phyloP scores from a whole-genome alignment of 2,113 vertebrate genomes.

The Orthonyx spaldingii region DNA sequence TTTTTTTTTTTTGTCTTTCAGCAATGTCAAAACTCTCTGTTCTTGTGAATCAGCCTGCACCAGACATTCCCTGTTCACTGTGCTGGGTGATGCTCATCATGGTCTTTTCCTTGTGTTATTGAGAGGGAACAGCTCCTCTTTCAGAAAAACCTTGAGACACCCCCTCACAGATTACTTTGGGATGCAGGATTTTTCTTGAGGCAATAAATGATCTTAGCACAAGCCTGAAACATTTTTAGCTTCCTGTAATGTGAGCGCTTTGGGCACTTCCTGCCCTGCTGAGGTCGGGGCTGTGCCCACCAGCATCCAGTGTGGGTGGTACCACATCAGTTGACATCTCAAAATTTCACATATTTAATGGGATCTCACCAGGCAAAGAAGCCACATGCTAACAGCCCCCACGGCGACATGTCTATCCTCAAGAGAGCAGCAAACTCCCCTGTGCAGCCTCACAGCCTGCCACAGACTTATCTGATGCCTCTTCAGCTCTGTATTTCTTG shows the following conservation, averaged over 20 bases:
- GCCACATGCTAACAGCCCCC: background rate
- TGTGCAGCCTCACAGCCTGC: background rate
- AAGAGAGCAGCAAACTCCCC: background rate
- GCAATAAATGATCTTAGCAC: background rate
- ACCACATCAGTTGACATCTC: background rate
- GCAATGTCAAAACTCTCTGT: background rate
- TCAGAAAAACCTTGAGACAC: background rate
- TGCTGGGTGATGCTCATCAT: background rate
- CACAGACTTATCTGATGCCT: background rate
- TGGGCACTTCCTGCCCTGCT: background rate
- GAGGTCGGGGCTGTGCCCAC: background rate
- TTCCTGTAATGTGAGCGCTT: background rate
- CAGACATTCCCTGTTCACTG: background rate
- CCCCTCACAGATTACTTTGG: background rate
- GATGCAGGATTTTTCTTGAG: background rate
- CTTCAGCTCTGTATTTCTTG: background rate
- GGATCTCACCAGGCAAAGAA: background rate
- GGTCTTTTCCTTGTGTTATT: background rate
- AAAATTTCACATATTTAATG: background rate
- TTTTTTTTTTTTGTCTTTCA: background rate
- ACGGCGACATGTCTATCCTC: fast-evolving
- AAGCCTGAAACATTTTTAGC: background rate
- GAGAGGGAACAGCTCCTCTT: background rate
- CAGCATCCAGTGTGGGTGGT: background rate
- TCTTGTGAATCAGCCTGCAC: background rate